Evolutionary conservation across 1,140 invertebrate species (phyloP), one percentile per base, ranked within the genome.

Genomic region (Trachymyrmex cornetzi): DNA sequence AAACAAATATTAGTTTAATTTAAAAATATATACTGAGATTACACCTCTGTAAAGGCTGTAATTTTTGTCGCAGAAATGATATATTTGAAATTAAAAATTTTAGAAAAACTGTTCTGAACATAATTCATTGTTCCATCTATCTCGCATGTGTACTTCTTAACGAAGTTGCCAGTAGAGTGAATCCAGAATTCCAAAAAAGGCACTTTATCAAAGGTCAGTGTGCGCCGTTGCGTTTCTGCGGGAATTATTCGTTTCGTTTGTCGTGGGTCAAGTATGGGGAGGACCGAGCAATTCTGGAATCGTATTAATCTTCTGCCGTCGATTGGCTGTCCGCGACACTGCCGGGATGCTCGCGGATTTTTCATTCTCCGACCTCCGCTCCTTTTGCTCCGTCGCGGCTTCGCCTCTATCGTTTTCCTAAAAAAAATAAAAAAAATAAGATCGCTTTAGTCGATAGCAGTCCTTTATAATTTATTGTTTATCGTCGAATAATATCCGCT

Each of bases 221-320:
- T 24, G 53, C 66, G 27, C 53, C 24, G n/a, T 27, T 74, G 59
- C 57, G 24, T 22, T 67, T 79, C 59, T 24, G 48, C 59, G 81
- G 72, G 85, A 91, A 90, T 90, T 85, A 89, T 89, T 90, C 85
- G 81, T 85, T 87, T 90, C 85, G 81, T 85, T 82, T 87, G 55
- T 87, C 89, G 30, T 59, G 59, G 66, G 72, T 85, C 59, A 85
- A 71, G 53, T 69, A 59, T 55, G 80, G 64, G 24, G 66, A 53
- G 66, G 77, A 75, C 48, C 85, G 74, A 86, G 72, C 86, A 85
- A 86, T 91, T 87, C 85, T 66, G 84, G 74, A 84, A 74, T 88
- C 57, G 74, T 85, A 91, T 91, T 90, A 91, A 91, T 91, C 85
- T 91, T 87, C 85, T 61, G 71, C 75, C 85, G 69, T 59, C 90